Evolutionary conservation across 2,888 invertebrate genomes (phyloP), one percentile per base, ranked within the genome.

Genomic region (Orthosia gothica): DNA sequence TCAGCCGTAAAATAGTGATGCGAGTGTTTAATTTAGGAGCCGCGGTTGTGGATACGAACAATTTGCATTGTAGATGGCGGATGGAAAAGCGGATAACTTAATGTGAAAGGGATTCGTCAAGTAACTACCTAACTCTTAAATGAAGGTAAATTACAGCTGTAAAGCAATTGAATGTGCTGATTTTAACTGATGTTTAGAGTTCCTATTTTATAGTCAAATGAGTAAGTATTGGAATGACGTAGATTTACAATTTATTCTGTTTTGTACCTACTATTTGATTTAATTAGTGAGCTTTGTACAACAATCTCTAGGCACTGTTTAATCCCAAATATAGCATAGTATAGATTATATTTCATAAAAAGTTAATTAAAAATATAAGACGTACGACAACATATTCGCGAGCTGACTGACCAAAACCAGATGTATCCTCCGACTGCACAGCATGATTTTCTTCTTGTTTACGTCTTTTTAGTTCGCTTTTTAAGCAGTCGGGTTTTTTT

Each of bases 1-100:
- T 83, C 54, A 73, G 65, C 75, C 74, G 76, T 68, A 73, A 76
- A 76, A 11, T 82, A 83, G 74, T 78, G 9, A 40, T 40, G 40
- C 40, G 40, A 40, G 40, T 40, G 49, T 13, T 67, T 70, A 40
- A 59, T 55, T 67, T 57, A 49, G 58, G 55, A 40, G 20, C 32
- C 23, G 20, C 7, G 58, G 68, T 54, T 69, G 15, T 71, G 73
- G 70, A 78, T 77, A 70, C 52, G 67, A 72, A 76, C 40, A 69
- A 71, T 82, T 75, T 68, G 57, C 71, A 57, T 61, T 12, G 50
- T 52, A 73, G 71, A 54, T 59, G n/a, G n/a, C 52, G 68, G 64
- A 73, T 68, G 54, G 55, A 16, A 61, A 70, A 49, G 69, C 69
- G 76, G 72, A 72, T 67, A 40, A 26, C 26, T 26, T 26, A 26